Percentiles rank a stretch among this genome's conserved stretches.
phyloP scores from a whole-genome alignment of 1,140 invertebrate genomes.

The Melipona quadrifasciata region DNA sequence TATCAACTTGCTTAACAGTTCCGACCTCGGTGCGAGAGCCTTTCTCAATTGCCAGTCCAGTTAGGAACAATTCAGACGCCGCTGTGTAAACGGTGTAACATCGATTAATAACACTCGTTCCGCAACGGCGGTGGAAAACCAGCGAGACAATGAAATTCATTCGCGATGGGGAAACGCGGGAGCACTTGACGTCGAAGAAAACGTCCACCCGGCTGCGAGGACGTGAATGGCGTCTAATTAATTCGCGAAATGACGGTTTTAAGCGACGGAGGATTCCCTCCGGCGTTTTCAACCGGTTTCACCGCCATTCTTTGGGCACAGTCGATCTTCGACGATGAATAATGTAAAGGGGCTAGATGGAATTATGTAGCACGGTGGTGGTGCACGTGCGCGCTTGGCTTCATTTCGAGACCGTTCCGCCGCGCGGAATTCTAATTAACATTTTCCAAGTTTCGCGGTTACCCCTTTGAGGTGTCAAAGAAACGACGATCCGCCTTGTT shows the following conservation, averaged over 20 bases:
- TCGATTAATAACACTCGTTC: conserved; percentile 33
- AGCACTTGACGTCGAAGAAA: not conserved
- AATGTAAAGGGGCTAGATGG: conserved; percentile 18
- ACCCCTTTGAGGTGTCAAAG: not conserved
- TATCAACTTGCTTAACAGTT: conserved; percentile 17
- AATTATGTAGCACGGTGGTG: conserved; percentile 16
- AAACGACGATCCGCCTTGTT: not conserved
- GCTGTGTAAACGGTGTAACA: conserved; percentile 27
- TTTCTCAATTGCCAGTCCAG: not conserved
- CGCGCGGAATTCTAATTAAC: conserved; percentile 5
- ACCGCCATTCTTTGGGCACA: conserved; percentile 17
- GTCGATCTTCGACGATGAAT: conserved; percentile 37
- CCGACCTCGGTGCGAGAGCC: too few relatives aligned
- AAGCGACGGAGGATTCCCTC: conserved; percentile 35
- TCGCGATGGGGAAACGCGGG: conserved; percentile 24
- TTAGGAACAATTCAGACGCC: conserved; percentile 21
- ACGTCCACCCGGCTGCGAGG: not conserved
- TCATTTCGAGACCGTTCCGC: not conserved
- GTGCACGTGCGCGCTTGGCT: conserved; percentile 13
- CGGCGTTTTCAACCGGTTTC: not conserved
- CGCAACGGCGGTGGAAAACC: not conserved
- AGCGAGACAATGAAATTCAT: conserved; percentile 29
- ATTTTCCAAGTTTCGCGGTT: not conserved
- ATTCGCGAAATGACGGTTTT: conserved; percentile 56
- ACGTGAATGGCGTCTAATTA: conserved; percentile 47